phyloP scores from a whole-genome alignment of 2,888 invertebrate genomes.

The Parthenolecanium corni region DNA sequence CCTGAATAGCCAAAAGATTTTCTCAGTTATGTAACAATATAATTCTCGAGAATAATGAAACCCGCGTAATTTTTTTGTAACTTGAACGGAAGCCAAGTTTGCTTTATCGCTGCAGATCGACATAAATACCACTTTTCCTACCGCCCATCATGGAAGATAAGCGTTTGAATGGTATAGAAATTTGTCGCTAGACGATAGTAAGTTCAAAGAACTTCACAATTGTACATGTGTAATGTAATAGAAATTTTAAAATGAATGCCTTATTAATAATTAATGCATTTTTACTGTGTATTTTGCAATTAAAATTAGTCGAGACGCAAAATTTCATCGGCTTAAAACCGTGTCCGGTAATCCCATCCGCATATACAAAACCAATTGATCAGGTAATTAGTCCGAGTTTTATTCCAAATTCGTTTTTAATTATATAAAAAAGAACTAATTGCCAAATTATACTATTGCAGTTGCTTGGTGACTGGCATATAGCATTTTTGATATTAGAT shows the following conservation, averaged over 20 bases:
- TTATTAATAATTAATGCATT: neutral
- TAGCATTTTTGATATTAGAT: constrained; percentile 34
- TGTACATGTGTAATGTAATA: neutral
- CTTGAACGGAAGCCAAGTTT: too few relatives aligned
- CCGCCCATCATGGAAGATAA: too few relatives aligned
- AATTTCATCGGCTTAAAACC: constrained; percentile 1
- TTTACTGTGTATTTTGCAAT: neutral
- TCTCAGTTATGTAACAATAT: too few relatives aligned
- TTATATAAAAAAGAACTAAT: neutral
- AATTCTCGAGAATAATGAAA: too few relatives aligned
- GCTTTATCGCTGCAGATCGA: too few relatives aligned
- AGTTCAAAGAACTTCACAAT: constrained; percentile 15
- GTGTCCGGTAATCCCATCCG: constrained; percentile 1
- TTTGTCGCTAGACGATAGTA: neutral
- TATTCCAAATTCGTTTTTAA: neutral
- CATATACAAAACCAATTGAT: constrained; percentile 2
- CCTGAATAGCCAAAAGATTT: too few relatives aligned
- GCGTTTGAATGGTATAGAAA: too few relatives aligned
- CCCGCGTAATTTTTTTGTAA: too few relatives aligned
- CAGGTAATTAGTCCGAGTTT: neutral
- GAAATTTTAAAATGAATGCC: neutral
- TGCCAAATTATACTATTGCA: constrained; percentile 13
- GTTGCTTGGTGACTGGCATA: constrained; percentile 34
- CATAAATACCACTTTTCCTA: too few relatives aligned
- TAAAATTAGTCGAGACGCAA: neutral